phyloP scores from a whole-genome alignment of 2,113 vertebrate species.

The Labeo catla region DNA sequence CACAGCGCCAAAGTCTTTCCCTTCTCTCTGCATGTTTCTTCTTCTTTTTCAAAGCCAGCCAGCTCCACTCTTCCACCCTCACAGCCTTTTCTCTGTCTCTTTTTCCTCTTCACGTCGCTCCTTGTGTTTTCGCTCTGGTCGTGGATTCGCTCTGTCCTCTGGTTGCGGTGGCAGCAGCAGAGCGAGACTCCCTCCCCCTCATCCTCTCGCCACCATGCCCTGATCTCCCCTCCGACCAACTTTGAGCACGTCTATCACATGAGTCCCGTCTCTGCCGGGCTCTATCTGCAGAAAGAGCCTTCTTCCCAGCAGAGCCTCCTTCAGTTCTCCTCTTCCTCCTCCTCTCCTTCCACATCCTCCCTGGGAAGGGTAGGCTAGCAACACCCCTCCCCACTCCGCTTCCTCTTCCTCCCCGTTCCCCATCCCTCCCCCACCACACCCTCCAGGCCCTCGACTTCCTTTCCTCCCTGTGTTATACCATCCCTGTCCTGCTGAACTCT shows the following conservation, averaged over 20 bases:
- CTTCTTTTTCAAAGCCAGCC: conserved; percentile 27
- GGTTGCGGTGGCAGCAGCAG: conserved; percentile 74
- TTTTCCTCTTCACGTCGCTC: conserved; percentile 69
- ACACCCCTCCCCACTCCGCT: conserved; percentile 49
- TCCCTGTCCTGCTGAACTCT: conserved; percentile 5
- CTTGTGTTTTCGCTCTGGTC: conserved; percentile 64
- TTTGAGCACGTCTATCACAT: conserved; percentile 88
- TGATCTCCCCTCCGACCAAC: conserved; percentile 85
- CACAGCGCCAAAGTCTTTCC: conserved; percentile 32
- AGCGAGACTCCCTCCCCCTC: conserved; percentile 80
- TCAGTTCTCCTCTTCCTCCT: conserved; percentile 81
- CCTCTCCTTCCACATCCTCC: conserved; percentile 83
- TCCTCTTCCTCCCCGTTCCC: conserved; percentile 5
- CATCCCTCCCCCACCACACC: conserved; percentile 27
- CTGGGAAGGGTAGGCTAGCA: conserved; percentile 86
- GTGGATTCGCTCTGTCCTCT: conserved; percentile 61
- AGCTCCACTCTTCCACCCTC: conserved; percentile 65
- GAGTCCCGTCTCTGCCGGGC: conserved; percentile 80
- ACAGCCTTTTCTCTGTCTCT: conserved; percentile 63
- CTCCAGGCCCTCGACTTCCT: conserved; percentile 46
- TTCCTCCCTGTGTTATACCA: conserved; percentile 41
- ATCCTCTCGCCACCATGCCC: conserved; percentile 80
- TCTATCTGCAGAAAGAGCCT: conserved; percentile 84
- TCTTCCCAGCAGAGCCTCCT: conserved; percentile 75
- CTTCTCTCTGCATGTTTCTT: conserved; percentile 36